Evolutionary conservation across 2,113 vertebrate species (phyloP).

Genomic region (Seriola aureovittata): DNA sequence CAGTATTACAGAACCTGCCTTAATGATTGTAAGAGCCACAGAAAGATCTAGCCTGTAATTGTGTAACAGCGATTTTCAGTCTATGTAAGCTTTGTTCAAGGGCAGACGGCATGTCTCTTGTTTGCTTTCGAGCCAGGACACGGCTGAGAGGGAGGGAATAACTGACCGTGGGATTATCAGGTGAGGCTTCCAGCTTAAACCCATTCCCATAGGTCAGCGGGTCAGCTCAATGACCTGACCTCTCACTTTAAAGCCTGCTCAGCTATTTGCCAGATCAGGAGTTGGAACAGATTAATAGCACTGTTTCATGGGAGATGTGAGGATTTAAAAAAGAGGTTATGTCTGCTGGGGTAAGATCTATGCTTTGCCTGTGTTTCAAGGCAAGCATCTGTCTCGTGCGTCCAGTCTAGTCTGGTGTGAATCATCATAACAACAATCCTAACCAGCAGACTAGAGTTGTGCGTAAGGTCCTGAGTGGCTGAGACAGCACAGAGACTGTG

Average conservation of each 20-base stretch:
- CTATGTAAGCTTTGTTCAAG: conserved; percentile 72
- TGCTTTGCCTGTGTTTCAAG: conserved; percentile 16
- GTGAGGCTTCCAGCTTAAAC: conserved; percentile 59
- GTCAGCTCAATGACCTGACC: conserved; percentile 51
- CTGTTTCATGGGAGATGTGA: conserved; percentile 11
- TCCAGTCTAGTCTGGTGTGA: conserved; percentile 43
- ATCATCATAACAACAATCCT: conserved; percentile 37
- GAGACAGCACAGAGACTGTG: conserved; percentile 9
- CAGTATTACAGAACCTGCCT: conserved; percentile 23
- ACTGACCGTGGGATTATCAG: conserved; percentile 68
- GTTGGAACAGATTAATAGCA: conserved; percentile 26
- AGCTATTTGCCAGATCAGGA: conserved; percentile 60
- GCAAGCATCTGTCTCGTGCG: conserved; percentile 10
- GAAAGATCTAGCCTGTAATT: conserved; percentile 55
- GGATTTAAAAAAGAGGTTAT: conserved; percentile 19
- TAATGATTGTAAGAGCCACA: background rate
- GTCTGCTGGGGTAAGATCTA: background rate
- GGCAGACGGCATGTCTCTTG: conserved; percentile 62
- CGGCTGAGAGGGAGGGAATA: conserved; percentile 49
- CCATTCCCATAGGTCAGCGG: conserved; percentile 62
- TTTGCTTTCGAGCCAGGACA: conserved; percentile 59
- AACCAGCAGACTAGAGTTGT: conserved; percentile 5
- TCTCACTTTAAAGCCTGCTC: conserved; percentile 59
- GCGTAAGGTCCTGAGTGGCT: conserved; percentile 2
- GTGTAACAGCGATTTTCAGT: conserved; percentile 63